Evolutionary conservation across 1,140 invertebrate species (phyloP).

Genomic region (Eciton burchellii): DNA sequence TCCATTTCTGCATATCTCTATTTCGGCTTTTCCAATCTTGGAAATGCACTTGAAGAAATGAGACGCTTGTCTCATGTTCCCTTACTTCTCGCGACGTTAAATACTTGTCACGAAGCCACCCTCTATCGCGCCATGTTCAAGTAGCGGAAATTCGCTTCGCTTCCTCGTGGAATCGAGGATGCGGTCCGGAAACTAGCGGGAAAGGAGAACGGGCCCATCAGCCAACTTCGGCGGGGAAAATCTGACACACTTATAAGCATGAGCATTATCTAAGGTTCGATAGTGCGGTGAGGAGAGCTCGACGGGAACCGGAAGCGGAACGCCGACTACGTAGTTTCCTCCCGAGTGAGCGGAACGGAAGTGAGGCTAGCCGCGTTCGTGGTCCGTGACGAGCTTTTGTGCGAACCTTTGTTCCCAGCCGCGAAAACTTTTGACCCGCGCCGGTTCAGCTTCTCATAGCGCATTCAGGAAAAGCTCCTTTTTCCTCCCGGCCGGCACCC

Average conservation of each 20-base stretch:
- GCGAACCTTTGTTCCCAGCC: constrained; percentile 64
- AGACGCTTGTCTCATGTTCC: not conserved
- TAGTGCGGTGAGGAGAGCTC: constrained; percentile 19
- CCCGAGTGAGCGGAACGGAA: constrained; percentile 52
- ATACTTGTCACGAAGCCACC: not conserved
- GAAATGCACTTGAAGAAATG: not conserved
- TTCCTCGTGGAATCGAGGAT: not conserved
- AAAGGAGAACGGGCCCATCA: not conserved
- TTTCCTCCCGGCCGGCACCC: constrained; percentile 18
- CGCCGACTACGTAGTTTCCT: constrained; percentile 14
- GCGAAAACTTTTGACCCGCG: constrained; percentile 65
- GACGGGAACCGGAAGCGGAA: constrained; percentile 10
- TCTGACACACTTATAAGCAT: constrained; percentile 34
- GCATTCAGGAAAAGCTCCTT: constrained; percentile 68
- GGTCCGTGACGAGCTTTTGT: constrained; percentile 64
- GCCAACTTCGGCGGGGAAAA: not conserved
- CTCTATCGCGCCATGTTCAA: not conserved
- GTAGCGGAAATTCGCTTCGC: constrained; percentile 7
- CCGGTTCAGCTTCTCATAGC: constrained; percentile 45
- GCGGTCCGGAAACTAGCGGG: not conserved
- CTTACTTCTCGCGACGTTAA: not conserved
- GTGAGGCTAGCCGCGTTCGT: constrained; percentile 53
- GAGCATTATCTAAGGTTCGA: constrained; percentile 57
- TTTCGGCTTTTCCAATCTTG: not conserved
- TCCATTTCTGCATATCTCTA: not conserved